A percentile compares a stretch with the other conserved stretches of the same genome.
These are phyloP conservation scores for Pentalonia nigronervosa DNA, from an alignment of 1,140 invertebrate species.

Conservation along the genomic window DNA sequence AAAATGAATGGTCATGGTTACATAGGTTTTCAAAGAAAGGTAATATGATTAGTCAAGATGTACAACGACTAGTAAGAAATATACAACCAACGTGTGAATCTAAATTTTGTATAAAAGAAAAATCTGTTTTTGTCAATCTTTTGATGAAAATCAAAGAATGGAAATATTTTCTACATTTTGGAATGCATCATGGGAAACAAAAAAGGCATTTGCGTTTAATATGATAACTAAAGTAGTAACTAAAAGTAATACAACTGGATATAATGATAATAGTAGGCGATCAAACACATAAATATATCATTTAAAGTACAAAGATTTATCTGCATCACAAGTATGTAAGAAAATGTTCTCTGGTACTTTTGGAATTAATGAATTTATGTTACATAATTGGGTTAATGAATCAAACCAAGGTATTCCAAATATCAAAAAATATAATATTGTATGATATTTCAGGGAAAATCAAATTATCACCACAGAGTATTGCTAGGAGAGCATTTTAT, in stretches of 20 bases:
- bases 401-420: constrained; percentile 8
- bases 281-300: not conserved
- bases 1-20: not conserved
- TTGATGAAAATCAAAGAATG: not conserved
- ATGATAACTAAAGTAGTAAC: not conserved
- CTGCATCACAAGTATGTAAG: constrained; percentile 57
- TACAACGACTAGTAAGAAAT: constrained; percentile 11
- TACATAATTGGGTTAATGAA: constrained; percentile 54
- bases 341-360: constrained; percentile 59
- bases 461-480: constrained; percentile 14
- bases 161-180: constrained; percentile 9
- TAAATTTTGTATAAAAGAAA: constrained; percentile 15
- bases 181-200: not conserved
- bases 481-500: not conserved
- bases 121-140: constrained; percentile 6
- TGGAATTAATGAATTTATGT: constrained; percentile 58
- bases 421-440: not conserved
- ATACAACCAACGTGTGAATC: not conserved
- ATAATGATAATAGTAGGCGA: not conserved
- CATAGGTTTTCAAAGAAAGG: not conserved
- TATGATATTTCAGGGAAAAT: not conserved
- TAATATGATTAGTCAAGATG: not conserved
- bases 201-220: not conserved
- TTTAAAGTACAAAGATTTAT: constrained; percentile 15
- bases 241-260: not conserved